These are phyloP conservation scores for Temnothorax rugatulus DNA, from an alignment of 2,888 invertebrate species.

Conservation along the genomic window DNA sequence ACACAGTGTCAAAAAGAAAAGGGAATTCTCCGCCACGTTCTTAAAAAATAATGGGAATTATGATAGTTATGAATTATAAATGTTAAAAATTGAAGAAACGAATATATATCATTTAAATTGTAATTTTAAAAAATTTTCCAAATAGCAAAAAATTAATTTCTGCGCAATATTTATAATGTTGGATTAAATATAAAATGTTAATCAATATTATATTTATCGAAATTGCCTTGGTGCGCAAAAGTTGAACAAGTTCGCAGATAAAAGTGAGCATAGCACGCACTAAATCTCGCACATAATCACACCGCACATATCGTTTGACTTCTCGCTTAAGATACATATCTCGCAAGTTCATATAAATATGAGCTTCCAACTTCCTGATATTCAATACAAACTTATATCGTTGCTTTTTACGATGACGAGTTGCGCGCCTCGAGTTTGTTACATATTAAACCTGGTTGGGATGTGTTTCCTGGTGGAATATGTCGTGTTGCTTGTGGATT, in stretches of 20 bases:
- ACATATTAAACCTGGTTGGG: background rate
- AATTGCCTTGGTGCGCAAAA: background rate
- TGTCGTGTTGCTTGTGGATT: constrained; percentile 1
- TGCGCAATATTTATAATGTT: background rate
- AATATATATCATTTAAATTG: background rate
- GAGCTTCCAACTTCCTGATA: constrained; percentile 32
- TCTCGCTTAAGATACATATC: background rate
- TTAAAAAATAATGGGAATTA: background rate
- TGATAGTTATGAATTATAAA: background rate
- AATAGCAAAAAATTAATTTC: background rate
- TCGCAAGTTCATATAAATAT: background rate
- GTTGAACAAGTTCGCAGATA: background rate
- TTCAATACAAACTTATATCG: constrained; percentile 16
- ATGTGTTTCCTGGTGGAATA: constrained; percentile 16
- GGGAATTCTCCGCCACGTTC: background rate
- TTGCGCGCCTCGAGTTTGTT: background rate
- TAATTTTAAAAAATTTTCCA: background rate
- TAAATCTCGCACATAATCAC: background rate
- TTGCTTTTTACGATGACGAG: background rate
- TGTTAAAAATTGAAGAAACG: background rate
- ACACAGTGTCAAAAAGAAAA: background rate
- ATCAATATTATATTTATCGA: background rate
- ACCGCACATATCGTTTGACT: background rate
- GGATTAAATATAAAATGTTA: background rate
- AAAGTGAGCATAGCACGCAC: background rate